These are phyloP conservation scores for Aphidius colemani DNA, from an alignment of 2,888 invertebrate species.

Conservation along the genomic window DNA sequence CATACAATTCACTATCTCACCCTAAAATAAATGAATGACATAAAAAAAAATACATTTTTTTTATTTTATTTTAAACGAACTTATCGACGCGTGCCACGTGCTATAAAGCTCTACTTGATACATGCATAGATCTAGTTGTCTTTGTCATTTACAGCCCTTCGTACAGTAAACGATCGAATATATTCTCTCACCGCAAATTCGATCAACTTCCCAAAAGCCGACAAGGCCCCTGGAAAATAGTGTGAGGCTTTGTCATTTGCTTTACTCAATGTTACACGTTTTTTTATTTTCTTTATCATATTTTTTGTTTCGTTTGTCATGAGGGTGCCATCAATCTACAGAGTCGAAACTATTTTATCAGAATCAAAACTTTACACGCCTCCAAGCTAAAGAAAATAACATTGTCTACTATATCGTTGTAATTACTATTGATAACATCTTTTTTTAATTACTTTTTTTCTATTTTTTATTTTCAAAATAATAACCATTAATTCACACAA, in stretches of 20 bases:
- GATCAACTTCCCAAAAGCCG: slow-evolving; percentile 24
- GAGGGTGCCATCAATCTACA: slow-evolving; percentile 9
- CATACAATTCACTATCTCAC: neutral
- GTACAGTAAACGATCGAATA: slow-evolving; percentile 7
- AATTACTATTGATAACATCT: too few species aligned
- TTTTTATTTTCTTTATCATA: neutral
- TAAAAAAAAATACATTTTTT: neutral
- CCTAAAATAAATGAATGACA: neutral
- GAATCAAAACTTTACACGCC: neutral
- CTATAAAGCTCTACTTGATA: slow-evolving; percentile 28
- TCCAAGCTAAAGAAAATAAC: too few species aligned
- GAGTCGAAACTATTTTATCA: neutral
- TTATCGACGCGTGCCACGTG: slow-evolving; percentile 47
- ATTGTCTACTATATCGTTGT: too few species aligned
- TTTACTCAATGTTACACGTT: neutral
- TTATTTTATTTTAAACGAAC: slow-evolving; percentile 36
- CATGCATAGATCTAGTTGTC: slow-evolving; percentile 2
- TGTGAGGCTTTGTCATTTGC: slow-evolving; percentile 18
- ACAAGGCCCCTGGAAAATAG: slow-evolving; percentile 21
- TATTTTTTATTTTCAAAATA: neutral
- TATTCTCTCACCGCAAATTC: slow-evolving; percentile 24
- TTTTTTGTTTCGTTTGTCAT: neutral
- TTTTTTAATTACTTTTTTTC: neutral
- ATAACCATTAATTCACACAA: too few species aligned
- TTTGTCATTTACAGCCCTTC: slow-evolving; percentile 18